A percentile compares a stretch with the other conserved stretches of the same genome.
phyloP scores from a whole-genome alignment of 2,113 vertebrate species.

The Thalassoma bifasciatum region DNA sequence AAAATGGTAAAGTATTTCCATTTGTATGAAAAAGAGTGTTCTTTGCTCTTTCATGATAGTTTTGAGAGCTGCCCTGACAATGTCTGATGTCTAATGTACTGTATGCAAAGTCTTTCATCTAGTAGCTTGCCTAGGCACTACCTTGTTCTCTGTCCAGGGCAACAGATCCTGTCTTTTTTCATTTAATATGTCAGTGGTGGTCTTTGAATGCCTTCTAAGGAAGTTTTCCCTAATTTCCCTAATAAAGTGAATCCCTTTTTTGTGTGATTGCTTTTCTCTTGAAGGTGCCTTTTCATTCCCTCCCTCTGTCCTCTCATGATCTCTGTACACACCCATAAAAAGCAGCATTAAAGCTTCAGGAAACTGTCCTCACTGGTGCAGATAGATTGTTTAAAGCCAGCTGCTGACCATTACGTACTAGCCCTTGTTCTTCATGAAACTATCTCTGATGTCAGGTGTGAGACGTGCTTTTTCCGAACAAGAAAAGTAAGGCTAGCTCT shows the following conservation, averaged over 20 bases:
- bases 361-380: slow-evolving; percentile 41
- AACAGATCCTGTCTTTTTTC: not conserved
- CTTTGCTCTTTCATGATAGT: not conserved
- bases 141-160: not conserved
- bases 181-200: not conserved
- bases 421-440: slow-evolving; percentile 75
- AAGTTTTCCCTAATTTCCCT: not conserved
- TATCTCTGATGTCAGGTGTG: slow-evolving; percentile 83
- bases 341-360: slow-evolving; percentile 11
- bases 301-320: slow-evolving; percentile 18
- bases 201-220: not conserved
- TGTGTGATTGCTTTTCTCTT: not conserved
- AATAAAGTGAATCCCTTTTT: not conserved
- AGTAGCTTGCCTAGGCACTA: not conserved
- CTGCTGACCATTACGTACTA: slow-evolving; percentile 84
- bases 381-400: slow-evolving; percentile 63
- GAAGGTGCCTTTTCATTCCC: not conserved
- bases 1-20: slow-evolving; percentile 13
- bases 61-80: not conserved
- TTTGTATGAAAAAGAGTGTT: not conserved
- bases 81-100: not conserved
- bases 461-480: slow-evolving; percentile 81
- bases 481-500: slow-evolving; percentile 73
- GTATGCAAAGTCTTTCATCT: not conserved
- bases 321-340: slow-evolving; percentile 46